Conservation (phyloP, 1,140 invertebrate species). For the Heliconius eleuchia region DNA sequence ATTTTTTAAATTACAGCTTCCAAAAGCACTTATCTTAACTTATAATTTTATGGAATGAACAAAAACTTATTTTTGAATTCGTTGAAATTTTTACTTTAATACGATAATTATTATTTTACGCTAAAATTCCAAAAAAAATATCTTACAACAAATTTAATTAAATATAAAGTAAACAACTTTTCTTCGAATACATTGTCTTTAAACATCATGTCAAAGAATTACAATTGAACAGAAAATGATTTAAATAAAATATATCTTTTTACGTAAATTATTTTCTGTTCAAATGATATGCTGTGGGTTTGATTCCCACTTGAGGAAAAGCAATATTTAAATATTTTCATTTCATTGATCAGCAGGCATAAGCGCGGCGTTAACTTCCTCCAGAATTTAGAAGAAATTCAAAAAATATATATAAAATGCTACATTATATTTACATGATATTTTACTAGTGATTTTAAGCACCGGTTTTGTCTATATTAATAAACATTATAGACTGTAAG, state of each 20-base stretch:
- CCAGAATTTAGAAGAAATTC: too few relatives aligned
- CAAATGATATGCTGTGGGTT: too few relatives aligned
- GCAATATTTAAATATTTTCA: too few relatives aligned
- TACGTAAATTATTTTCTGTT: too few relatives aligned
- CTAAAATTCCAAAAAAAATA: not conserved
- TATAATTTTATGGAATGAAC: slow-evolving; percentile 11
- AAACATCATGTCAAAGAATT: not conserved
- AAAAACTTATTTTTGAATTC: not conserved
- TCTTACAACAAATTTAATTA: not conserved
- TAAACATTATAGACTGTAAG: too few relatives aligned
- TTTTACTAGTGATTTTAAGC: not conserved
- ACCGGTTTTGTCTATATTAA: not conserved
- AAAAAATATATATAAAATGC: too few relatives aligned
- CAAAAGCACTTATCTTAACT: not conserved
- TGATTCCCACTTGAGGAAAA: too few relatives aligned
- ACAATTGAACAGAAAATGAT: not conserved
- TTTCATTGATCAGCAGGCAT: too few relatives aligned
- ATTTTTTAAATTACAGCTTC: slow-evolving; percentile 5
- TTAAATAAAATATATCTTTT: too few relatives aligned
- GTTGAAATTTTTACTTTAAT: slow-evolving; percentile 1
- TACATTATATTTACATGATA: not conserved
- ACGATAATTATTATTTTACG: not conserved
- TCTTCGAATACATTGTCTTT: not conserved
- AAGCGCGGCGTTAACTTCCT: too few relatives aligned
- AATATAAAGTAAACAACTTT: not conserved